Evolutionary conservation across 2,888 invertebrate genomes (phyloP).

Genomic region (Drosophila pseudotakahashii): DNA sequence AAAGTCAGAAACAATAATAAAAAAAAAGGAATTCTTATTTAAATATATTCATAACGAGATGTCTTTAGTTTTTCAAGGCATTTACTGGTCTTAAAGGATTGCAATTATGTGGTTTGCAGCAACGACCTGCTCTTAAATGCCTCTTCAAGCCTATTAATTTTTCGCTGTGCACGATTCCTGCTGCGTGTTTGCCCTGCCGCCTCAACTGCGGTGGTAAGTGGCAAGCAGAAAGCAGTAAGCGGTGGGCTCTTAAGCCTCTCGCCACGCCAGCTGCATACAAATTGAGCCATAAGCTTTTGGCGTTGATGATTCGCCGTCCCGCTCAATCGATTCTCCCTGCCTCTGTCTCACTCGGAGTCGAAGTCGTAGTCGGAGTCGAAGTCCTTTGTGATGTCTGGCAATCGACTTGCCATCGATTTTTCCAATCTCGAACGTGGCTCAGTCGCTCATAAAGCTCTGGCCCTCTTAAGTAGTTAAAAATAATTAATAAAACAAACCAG

Average conservation of each 20-base stretch:
- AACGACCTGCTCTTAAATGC: conserved; percentile 4
- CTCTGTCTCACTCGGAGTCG: not conserved
- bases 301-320: conserved; percentile 48
- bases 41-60: too few species aligned
- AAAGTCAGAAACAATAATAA: too few species aligned
- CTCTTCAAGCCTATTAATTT: conserved; percentile 20
- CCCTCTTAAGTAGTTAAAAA: conserved; percentile 58
- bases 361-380: not conserved
- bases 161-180: conserved; percentile 33
- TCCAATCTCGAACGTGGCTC: conserved; percentile 38
- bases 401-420: conserved; percentile 68
- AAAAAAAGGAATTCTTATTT: too few species aligned
- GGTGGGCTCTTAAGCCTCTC: conserved; percentile 54
- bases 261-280: conserved; percentile 74
- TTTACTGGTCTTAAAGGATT: not conserved
- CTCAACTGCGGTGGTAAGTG: conserved; percentile 24
- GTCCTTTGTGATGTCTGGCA: conserved; percentile 38
- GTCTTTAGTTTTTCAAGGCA: too few species aligned
- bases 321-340: not conserved
- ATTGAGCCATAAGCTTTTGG: conserved; percentile 73
- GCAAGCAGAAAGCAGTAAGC: conserved; percentile 9
- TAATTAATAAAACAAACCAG: conserved; percentile 69
- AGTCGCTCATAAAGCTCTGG: conserved; percentile 24
- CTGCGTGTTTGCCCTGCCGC: conserved; percentile 16
- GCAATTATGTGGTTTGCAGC: not conserved